Conservation (phyloP, 2,113 vertebrate species). For the Petroica traversi region DNA sequence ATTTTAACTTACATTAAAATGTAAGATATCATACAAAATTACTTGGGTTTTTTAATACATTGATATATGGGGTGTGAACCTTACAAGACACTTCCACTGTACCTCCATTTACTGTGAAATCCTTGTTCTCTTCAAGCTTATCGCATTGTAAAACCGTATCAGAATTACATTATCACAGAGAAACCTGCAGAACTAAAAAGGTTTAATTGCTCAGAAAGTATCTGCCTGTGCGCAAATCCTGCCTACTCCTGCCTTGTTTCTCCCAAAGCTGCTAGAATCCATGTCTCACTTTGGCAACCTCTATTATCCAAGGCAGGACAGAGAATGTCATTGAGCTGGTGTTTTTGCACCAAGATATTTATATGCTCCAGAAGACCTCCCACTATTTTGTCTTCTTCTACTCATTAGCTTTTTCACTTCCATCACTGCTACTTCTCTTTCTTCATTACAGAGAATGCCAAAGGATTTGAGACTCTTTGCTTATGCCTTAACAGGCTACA, state of each 20-base stretch:
- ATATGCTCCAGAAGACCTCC: not conserved
- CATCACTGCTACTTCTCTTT: not conserved
- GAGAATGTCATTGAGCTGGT: not conserved
- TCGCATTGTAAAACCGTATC: not conserved
- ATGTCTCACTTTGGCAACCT: not conserved
- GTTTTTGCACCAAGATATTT: not conserved
- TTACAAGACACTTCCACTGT: not conserved
- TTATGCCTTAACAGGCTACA: not conserved
- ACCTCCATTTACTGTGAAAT: not conserved
- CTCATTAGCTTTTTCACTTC: not conserved
- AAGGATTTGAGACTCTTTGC: not conserved
- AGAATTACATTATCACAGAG: not conserved
- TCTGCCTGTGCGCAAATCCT: not conserved
- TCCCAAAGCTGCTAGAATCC: not conserved
- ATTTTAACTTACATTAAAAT: conserved; percentile 69
- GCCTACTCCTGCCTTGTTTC: not conserved
- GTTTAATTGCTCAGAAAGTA: not conserved
- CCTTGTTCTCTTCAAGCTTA: not conserved
- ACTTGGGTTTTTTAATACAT: conserved; percentile 21
- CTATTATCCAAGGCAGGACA: not conserved
- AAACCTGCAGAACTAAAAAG: not conserved
- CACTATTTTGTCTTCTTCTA: not conserved
- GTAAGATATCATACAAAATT: conserved; percentile 55
- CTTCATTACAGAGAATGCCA: not conserved
- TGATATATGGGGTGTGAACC: conserved; percentile 22